Evolutionary conservation across 1,140 invertebrate genomes (phyloP).

Genomic region (Melipona quadrifasciata): DNA sequence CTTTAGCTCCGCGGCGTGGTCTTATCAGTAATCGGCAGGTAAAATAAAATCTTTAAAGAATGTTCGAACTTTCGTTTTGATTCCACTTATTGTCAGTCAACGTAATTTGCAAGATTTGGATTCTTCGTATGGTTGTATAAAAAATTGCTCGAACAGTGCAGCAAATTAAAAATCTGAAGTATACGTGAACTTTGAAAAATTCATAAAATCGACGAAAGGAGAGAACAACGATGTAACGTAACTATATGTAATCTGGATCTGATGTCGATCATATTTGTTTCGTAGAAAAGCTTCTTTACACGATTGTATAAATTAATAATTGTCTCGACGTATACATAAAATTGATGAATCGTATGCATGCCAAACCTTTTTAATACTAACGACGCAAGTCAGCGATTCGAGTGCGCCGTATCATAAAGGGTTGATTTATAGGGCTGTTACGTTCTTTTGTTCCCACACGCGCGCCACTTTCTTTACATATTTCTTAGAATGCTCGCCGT

Average conservation of each 20-base stretch:
- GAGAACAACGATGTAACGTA: neutral
- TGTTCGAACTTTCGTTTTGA: neutral
- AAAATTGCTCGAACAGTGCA: neutral
- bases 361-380: neutral
- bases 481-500: neutral
- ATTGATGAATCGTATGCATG: conserved; percentile 4
- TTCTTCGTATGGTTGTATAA: too few relatives aligned
- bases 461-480: neutral
- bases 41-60: neutral
- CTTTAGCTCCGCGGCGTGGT: neutral
- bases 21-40: neutral
- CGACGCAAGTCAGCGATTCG: conserved; percentile 1
- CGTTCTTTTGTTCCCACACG: neutral
- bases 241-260: neutral
- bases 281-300: conserved; percentile 11
- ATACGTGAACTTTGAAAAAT: neutral
- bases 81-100: neutral
- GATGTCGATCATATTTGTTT: neutral
- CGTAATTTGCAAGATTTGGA: neutral
- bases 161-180: neutral
- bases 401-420: neutral
- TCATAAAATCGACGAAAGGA: neutral
- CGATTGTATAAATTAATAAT: neutral
- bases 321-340: neutral
- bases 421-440: conserved; percentile 7